phyloP scores from a whole-genome alignment of 2,113 vertebrate genomes.

The Rhinogobius similis region DNA sequence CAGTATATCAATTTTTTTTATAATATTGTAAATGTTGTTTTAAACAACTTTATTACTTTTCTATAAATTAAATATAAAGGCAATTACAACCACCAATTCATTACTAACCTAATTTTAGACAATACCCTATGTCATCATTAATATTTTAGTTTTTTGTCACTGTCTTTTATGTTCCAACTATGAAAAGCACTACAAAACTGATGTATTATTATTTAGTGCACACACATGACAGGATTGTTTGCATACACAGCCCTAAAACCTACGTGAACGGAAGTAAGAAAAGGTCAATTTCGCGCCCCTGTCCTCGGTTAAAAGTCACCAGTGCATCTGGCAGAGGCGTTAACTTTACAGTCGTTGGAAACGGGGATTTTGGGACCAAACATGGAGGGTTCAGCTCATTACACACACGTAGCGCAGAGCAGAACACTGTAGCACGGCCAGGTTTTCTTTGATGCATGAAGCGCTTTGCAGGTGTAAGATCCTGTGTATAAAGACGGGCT shows the following conservation, averaged over 20 bases:
- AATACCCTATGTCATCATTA: too few species aligned
- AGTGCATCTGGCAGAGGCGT: constrained; percentile 41
- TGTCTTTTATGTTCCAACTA: too few species aligned
- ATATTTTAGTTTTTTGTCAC: too few species aligned
- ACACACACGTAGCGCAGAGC: constrained; percentile 29
- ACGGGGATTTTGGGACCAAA: constrained; percentile 4
- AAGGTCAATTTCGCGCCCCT: neutral
- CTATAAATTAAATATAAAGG: too few species aligned
- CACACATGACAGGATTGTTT: neutral
- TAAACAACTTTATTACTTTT: too few species aligned
- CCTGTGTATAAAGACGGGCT: constrained; percentile 3
- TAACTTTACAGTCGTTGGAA: constrained; percentile 4
- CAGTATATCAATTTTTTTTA: too few species aligned
- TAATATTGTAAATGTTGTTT: too few species aligned
- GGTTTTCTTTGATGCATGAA: constrained; percentile 24
- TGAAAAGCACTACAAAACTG: too few species aligned
- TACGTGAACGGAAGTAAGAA: neutral
- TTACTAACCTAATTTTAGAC: neutral
- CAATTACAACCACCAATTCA: neutral
- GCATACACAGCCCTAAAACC: neutral
- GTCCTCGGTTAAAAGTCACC: constrained; percentile 10
- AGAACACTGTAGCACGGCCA: constrained; percentile 9
- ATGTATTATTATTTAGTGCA: too few species aligned
- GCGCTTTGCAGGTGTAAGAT: constrained; percentile 28
- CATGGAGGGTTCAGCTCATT: constrained; percentile 29